Evolutionary conservation across 2,888 invertebrate species (phyloP).

Genomic region (Capitulum mitella): DNA sequence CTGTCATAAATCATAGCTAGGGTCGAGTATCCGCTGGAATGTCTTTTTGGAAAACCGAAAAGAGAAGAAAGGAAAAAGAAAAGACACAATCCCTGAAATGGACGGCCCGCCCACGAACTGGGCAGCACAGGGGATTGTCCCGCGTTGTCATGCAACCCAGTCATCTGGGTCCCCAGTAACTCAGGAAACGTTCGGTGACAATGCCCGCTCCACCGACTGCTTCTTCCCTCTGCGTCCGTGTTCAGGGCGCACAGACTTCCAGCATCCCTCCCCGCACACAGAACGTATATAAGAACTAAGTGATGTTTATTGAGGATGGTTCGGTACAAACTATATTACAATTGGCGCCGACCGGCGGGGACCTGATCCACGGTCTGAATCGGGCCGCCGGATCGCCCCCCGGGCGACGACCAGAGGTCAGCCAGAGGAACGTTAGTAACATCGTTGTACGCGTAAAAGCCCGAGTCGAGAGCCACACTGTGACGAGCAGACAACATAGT

Average conservation of each 20-base stretch:
- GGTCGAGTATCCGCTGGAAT: no score
- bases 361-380: background rate
- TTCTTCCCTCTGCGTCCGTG: no score
- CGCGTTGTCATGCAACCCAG: no score
- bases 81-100: no score
- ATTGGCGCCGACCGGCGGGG: background rate
- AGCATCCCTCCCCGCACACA: background rate
- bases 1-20: no score
- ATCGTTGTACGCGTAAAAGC: background rate
- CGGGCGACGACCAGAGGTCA: background rate
- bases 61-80: no score
- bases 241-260: background rate
- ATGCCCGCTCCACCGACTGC: no score
- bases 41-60: no score
- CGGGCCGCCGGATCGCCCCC: background rate
- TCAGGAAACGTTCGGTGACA: no score
- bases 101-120: no score
- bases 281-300: background rate
- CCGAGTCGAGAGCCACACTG: background rate
- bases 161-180: no score
- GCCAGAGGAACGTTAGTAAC: background rate
- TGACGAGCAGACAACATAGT: conserved; percentile 3
- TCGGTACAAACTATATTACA: conserved; percentile 23
- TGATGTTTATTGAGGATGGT: background rate
- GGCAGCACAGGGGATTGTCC: no score